Evolutionary conservation across 2,888 invertebrate genomes (phyloP).

Genomic region (Ichneumon xanthorius): DNA sequence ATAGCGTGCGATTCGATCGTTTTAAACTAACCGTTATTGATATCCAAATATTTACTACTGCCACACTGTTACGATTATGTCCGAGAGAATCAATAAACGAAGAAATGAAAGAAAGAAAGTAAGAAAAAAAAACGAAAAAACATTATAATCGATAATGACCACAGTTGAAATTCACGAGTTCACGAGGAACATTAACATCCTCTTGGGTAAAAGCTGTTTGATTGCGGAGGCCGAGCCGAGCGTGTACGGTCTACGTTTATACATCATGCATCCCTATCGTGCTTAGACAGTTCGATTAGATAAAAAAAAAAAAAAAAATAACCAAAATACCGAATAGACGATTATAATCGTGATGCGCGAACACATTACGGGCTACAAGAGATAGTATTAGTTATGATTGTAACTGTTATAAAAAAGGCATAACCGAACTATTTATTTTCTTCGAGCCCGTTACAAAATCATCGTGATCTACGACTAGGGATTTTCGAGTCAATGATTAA

Average conservation of each 20-base stretch:
- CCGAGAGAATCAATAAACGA: slow-evolving; percentile 64
- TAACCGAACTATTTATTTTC: slow-evolving; percentile 2
- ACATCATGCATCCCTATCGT: neutral
- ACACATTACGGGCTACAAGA: neutral
- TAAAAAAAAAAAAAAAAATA: neutral
- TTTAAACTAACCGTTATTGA: slow-evolving; percentile 66
- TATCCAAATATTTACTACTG: slow-evolving; percentile 72
- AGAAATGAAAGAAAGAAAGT: slow-evolving; percentile 45
- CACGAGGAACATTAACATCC: neutral
- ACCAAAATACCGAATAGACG: slow-evolving; percentile 6
- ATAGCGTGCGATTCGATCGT: slow-evolving; percentile 58
- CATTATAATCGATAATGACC: neutral
- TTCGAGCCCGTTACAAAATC: neutral
- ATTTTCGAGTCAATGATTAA: slow-evolving; percentile 6
- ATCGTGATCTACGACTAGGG: neutral
- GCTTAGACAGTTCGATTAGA: neutral
- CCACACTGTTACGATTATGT: slow-evolving; percentile 71
- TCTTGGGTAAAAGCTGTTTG: slow-evolving; percentile 1
- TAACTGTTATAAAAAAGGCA: neutral
- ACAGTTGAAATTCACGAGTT: slow-evolving; percentile 26
- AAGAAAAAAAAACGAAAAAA: slow-evolving; percentile 8
- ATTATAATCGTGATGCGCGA: neutral
- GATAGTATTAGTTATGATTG: slow-evolving; percentile 5
- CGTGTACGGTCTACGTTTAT: neutral
- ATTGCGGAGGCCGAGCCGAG: neutral